Percentiles rank a stretch among this genome's conserved stretches.
Conservation (phyloP, 2,888 invertebrate genomes). For the Phyllotreta striolata region DNA sequence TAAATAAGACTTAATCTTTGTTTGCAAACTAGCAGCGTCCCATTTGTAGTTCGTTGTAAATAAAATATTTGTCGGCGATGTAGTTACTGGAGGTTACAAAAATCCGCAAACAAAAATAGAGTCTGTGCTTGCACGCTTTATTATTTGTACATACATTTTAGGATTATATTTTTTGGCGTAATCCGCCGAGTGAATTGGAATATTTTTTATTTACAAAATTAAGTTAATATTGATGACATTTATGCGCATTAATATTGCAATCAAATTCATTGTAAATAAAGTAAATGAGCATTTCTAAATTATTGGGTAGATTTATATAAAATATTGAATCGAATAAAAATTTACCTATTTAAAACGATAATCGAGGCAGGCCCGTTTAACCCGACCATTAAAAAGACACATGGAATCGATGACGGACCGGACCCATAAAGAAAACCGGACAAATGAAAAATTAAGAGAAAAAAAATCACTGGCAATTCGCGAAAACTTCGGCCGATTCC, state of each 20-base stretch:
- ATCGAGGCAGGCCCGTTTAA: constrained; percentile 5
- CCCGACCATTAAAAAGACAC: constrained; percentile 23
- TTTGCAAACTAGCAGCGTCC: constrained; percentile 30
- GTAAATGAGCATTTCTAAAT: no score
- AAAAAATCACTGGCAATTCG: constrained; percentile 40
- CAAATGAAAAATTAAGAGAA: constrained; percentile 29
- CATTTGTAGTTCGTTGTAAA: constrained; percentile 17
- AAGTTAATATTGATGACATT: no score
- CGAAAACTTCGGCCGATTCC: constrained; percentile 35
- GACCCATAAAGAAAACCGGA: constrained; percentile 21
- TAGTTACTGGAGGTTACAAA: constrained; percentile 13
- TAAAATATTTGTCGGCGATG: constrained; percentile 13
- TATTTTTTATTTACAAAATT: no score
- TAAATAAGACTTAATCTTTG: constrained; percentile 35
- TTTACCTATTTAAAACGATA: constrained; percentile 29
- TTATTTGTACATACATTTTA: no score
- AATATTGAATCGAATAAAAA: constrained; percentile 11
- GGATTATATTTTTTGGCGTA: no score
- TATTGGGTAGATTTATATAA: constrained; percentile 1
- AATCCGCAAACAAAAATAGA: constrained; percentile 22
- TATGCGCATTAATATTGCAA: not conserved
- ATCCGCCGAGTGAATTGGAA: no score
- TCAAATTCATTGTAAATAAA: no score
- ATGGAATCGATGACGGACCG: constrained; percentile 19
- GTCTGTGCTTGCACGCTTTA: not conserved